phyloP scores from a whole-genome alignment of 2,113 vertebrate species.

The Cyprinodon tularosa region DNA sequence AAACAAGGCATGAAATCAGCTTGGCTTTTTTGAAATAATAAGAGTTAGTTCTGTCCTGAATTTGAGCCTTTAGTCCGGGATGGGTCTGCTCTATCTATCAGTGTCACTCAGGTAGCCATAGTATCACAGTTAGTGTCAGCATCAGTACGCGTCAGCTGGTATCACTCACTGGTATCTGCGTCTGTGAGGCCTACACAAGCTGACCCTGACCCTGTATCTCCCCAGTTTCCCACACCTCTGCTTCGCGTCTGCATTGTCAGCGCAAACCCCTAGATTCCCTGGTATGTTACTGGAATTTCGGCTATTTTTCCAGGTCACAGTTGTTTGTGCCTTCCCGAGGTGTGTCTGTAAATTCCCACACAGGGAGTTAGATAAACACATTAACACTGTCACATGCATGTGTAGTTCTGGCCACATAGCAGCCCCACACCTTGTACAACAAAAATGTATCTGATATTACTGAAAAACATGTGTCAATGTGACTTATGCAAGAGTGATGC shows the following conservation, averaged over 20 bases:
- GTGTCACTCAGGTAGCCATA: constrained; percentile 62
- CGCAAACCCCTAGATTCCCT: constrained; percentile 62
- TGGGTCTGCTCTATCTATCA: constrained; percentile 55
- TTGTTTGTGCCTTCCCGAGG: constrained; percentile 75
- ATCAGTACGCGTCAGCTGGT: constrained; percentile 73
- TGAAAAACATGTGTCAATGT: not conserved
- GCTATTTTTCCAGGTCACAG: constrained; percentile 76
- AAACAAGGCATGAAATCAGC: not conserved
- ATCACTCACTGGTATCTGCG: constrained; percentile 74
- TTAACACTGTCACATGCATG: constrained; percentile 56
- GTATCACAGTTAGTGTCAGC: constrained; percentile 70
- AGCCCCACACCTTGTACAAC: constrained; percentile 46
- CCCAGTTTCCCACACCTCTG: constrained; percentile 71
- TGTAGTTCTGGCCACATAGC: constrained; percentile 53
- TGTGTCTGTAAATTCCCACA: constrained; percentile 74
- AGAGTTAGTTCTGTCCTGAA: constrained; percentile 30
- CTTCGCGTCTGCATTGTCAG: constrained; percentile 61
- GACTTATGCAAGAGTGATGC: not conserved
- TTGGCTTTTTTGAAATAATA: not conserved
- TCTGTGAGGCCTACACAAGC: constrained; percentile 67
- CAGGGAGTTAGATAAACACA: constrained; percentile 71
- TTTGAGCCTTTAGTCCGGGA: constrained; percentile 15
- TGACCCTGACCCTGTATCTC: constrained; percentile 74
- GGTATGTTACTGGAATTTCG: constrained; percentile 77
- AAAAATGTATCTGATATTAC: constrained; percentile 5